Base-by-base conservation (phyloP, 2,888 invertebrate species). In the Phorcus lineatus region DNA sequence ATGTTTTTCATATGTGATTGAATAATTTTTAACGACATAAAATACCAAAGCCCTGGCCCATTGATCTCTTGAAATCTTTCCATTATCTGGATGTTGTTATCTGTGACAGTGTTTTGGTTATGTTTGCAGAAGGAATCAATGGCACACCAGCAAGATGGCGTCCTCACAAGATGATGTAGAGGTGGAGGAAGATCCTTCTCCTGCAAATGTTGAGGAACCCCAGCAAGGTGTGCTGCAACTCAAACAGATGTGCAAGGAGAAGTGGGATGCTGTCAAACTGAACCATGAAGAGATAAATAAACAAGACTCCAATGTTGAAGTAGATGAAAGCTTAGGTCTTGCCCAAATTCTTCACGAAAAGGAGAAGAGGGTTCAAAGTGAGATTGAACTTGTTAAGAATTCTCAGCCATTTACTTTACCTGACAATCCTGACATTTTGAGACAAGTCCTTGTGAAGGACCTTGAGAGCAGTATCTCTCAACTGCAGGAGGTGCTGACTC, bases 381-480 rank as follows among this genome's bases (percentile, higher is more conserved):
- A 77, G 36, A 77, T 77, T 77, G 40, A 62, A 9, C 28, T 40
- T n/a, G 31, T 77, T 16, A 77, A 77, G 57, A 77, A 54, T 7
- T 24, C 57, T 31, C 55, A 77, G 22, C 57, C 77, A 40, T 19
- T 9, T 24, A 13, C 19, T 17, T 57, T 62, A 22, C 57, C 77
- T 62, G 28, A 70, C n/a, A 76, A 82, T 67, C 67, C n/a, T 24
- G 47, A 62, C 19, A 81, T 84, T 28, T 62, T 79, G 22, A 80
- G 77, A 40, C 31, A 77, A 28, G 52, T 79, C 4, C 24, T 84
- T 67, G 80, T 76, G 53, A 78, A 83, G 6, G 82, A 83, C 47
- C 74, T 82, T 17, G 24, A 55, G 19, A 81, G 62, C n/a, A 70
- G 78, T 53, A 80, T 79, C 13, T 66, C 78, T 22, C 80, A 85